phyloP scores from a whole-genome alignment of 2,888 invertebrate species.

The Crepidodera aurea region DNA sequence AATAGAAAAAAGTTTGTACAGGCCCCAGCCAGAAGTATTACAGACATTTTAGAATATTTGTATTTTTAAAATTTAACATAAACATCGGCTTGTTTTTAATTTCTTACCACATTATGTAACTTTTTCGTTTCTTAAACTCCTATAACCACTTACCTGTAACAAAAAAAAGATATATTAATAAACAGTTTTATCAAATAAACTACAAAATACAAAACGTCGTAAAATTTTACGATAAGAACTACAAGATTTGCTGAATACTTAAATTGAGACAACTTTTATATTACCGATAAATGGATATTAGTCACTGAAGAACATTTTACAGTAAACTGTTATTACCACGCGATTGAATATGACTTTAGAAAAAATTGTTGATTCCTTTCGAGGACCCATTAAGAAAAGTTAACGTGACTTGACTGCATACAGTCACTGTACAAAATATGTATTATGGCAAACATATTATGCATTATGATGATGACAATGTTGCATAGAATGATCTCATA shows the following conservation, averaged over 20 bases:
- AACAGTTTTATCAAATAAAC: background rate
- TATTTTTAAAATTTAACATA: too few relatives aligned
- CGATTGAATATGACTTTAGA: slow-evolving; percentile 6
- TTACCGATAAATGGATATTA: slow-evolving; percentile 9
- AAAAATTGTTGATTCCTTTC: background rate
- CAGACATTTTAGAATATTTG: too few relatives aligned
- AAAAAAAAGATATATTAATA: slow-evolving; percentile 11
- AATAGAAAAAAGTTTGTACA: too few relatives aligned
- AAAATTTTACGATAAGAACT: slow-evolving; percentile 6
- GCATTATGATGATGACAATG: too few relatives aligned
- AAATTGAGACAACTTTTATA: slow-evolving; percentile 15
- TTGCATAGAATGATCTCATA: too few relatives aligned
- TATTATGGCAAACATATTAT: too few relatives aligned
- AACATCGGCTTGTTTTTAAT: background rate
- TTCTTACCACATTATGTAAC: background rate
- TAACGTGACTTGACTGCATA: background rate
- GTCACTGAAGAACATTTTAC: background rate
- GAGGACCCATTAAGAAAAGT: background rate
- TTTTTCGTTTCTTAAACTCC: background rate
- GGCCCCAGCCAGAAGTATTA: too few relatives aligned
- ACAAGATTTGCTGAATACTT: slow-evolving; percentile 8
- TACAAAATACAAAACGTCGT: slow-evolving; percentile 9
- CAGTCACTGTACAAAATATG: too few relatives aligned
- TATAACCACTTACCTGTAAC: slow-evolving; percentile 8
- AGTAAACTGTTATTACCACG: slow-evolving; percentile 10